Evolutionary conservation across 2,797 vertebrate species (phyloP).

Genomic region (Leptoclinus maculatus): DNA sequence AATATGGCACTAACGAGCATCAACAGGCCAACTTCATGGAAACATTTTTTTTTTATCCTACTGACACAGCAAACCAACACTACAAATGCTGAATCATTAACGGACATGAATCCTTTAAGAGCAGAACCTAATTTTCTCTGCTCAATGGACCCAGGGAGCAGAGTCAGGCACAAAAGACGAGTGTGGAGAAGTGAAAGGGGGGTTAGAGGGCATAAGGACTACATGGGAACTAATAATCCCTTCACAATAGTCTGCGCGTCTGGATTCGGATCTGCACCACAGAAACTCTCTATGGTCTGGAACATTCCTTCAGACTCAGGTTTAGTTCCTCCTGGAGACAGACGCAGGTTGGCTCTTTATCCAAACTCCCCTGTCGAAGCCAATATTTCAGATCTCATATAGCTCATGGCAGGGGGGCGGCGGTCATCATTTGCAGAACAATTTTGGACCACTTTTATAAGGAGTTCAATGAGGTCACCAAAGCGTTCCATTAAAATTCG

Average conservation of each 20-base stretch:
- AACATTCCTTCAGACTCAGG: conserved; percentile 76
- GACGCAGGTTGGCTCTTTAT: conserved; percentile 69
- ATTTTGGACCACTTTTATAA: conserved; percentile 27
- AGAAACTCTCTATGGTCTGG: conserved; percentile 68
- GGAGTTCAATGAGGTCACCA: conserved; percentile 37
- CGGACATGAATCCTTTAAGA: conserved; percentile 51
- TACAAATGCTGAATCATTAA: conserved; percentile 58
- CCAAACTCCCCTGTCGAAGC: conserved; percentile 62
- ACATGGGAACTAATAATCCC: conserved; percentile 80
- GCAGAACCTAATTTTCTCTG: conserved; percentile 64
- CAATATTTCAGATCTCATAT: conserved; percentile 68
- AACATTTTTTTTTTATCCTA: conserved; percentile 26
- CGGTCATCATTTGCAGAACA: conserved; percentile 45
- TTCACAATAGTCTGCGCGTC: conserved; percentile 71
- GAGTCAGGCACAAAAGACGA: conserved; percentile 72
- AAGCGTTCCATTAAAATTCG: conserved; percentile 44
- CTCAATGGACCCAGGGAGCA: conserved; percentile 58
- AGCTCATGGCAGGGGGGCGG: conserved; percentile 49
- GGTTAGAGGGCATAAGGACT: conserved; percentile 54
- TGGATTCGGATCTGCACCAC: conserved; percentile 71
- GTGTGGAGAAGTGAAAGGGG: conserved; percentile 47
- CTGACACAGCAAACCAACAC: conserved; percentile 44
- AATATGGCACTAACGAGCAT: conserved; percentile 38
- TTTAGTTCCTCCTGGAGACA: conserved; percentile 82
- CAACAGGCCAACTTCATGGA: conserved; percentile 29